Percentiles rank a stretch among this genome's conserved stretches.
These are phyloP conservation scores for Miltochrista miniata DNA, from an alignment of 2,888 invertebrate species.

Conservation along the genomic window DNA sequence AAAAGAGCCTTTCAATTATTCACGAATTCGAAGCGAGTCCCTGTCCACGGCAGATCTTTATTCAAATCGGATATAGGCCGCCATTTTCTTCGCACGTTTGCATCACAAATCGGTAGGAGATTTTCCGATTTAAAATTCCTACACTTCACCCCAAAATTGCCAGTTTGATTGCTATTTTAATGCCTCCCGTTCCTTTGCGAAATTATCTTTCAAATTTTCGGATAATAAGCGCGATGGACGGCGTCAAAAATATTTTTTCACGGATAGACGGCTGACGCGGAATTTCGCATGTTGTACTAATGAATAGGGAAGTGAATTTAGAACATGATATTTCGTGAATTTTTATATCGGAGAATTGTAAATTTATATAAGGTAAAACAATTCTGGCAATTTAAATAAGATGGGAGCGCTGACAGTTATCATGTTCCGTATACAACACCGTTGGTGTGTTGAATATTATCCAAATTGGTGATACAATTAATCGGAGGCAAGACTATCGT, in stretches of 20 bases:
- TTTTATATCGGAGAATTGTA: no score
- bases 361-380: background rate
- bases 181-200: slow-evolving; percentile 60
- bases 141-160: slow-evolving; percentile 69
- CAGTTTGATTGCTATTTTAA: slow-evolving; percentile 79
- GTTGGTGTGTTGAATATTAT: no score
- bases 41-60: slow-evolving; percentile 54
- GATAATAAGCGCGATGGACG: slow-evolving; percentile 40
- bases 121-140: slow-evolving; percentile 68
- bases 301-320: slow-evolving; percentile 10
- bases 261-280: slow-evolving; percentile 35
- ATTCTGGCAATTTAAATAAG: no score
- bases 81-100: slow-evolving; percentile 75
- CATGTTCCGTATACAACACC: no score
- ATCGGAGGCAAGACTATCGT: no score
- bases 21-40: slow-evolving; percentile 37
- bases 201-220: slow-evolving; percentile 62
- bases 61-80: slow-evolving; percentile 70
- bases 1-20: slow-evolving; percentile 40
- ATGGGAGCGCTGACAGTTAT: no score
- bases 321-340: slow-evolving; percentile 2
- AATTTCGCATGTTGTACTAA: slow-evolving; percentile 13
- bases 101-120: slow-evolving; percentile 78
- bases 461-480: no score
- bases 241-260: slow-evolving; percentile 26